Evolutionary conservation across 2,888 invertebrate genomes (phyloP).

Genomic region (Thyatira batis): DNA sequence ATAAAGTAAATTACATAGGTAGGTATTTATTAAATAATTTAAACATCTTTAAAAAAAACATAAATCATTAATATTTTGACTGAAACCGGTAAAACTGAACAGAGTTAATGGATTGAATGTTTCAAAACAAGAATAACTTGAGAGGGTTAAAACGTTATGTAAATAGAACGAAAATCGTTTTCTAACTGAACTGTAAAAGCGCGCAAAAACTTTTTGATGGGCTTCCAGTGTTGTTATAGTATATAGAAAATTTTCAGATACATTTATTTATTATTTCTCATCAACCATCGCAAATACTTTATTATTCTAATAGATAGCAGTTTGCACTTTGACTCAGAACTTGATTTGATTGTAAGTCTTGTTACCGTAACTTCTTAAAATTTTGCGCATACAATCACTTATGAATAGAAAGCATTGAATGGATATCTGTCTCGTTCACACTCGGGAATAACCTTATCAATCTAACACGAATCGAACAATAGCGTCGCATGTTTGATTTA

Average conservation of each 20-base stretch:
- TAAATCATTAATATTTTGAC: constrained; percentile 25
- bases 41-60: constrained; percentile 14
- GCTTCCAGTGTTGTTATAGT: constrained; percentile 48
- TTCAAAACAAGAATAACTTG: constrained; percentile 57
- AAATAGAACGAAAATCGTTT: constrained; percentile 68
- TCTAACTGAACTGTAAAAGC: constrained; percentile 62
- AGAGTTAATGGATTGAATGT: constrained; percentile 60
- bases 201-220: constrained; percentile 69
- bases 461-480: constrained; percentile 82
- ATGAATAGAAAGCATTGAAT: constrained; percentile 73
- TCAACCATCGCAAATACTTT: not conserved
- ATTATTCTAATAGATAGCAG: not conserved
- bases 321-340: not conserved
- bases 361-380: constrained; percentile 22
- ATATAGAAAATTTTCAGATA: constrained; percentile 36
- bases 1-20: constrained; percentile 10
- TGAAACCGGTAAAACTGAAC: constrained; percentile 24
- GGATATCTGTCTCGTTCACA: constrained; percentile 78
- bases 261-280: not conserved
- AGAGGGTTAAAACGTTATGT: constrained; percentile 65
- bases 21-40: constrained; percentile 12
- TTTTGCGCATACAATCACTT: constrained; percentile 64
- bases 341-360: not conserved
- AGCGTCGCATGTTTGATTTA: constrained; percentile 82
- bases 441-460: constrained; percentile 80